Evolutionary conservation across 2,113 vertebrate genomes (phyloP).

Genomic region (Cololabis saira): DNA sequence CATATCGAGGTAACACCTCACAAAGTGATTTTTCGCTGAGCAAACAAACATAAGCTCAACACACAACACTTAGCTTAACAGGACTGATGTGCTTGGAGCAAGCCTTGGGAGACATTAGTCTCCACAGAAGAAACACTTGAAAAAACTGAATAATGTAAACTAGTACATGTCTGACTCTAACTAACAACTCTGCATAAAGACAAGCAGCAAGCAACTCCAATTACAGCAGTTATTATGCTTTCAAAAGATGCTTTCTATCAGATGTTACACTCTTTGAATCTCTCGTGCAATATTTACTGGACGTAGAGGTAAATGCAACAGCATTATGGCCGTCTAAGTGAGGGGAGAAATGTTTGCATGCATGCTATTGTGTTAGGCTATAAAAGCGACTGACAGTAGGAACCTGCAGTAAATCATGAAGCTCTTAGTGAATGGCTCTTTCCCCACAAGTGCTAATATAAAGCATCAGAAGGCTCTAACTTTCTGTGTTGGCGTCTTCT

Average conservation of each 20-base stretch:
- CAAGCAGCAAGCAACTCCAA: constrained; percentile 1
- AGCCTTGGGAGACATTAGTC: too few species aligned
- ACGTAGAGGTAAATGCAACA: not conserved
- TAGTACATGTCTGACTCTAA: constrained; percentile 30
- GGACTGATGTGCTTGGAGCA: too few species aligned
- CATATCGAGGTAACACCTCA: constrained; percentile 49
- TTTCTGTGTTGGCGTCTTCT: constrained; percentile 53
- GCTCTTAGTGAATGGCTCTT: constrained; percentile 52
- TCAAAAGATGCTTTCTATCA: not conserved
- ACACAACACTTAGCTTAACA: constrained; percentile 34
- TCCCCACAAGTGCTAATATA: constrained; percentile 57
- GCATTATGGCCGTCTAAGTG: not conserved
- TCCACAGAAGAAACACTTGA: not conserved
- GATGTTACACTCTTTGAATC: constrained; percentile 6
- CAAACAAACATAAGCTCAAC: constrained; percentile 56
- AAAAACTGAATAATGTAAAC: constrained; percentile 27
- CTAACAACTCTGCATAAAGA: constrained; percentile 34
- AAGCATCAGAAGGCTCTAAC: constrained; percentile 47
- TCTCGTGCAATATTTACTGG: not conserved
- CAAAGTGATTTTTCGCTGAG: constrained; percentile 55
- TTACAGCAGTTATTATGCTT: constrained; percentile 15
- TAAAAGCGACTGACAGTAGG: constrained; percentile 25
- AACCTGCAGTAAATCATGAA: constrained; percentile 44
- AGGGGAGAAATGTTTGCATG: not conserved
- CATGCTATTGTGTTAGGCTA: not conserved